These are phyloP conservation scores for Ptycholaimellus sp. DNA, from an alignment of 2,888 invertebrate genomes.

Conservation along the genomic window DNA sequence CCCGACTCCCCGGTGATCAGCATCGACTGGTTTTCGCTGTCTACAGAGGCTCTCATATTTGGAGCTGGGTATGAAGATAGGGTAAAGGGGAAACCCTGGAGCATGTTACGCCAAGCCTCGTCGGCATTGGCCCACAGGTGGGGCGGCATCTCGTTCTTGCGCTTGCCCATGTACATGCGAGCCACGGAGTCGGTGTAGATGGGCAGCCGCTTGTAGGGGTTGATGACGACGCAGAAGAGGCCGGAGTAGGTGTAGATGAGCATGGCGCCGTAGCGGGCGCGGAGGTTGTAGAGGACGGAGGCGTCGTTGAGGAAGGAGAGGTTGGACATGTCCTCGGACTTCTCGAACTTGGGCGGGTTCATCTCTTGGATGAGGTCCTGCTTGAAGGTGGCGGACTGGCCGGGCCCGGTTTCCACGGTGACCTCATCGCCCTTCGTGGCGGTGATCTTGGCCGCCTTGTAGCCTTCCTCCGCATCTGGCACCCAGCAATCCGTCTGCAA, in stretches of 20 bases:
- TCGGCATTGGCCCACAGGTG: constrained; percentile 25
- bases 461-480: constrained; percentile 89
- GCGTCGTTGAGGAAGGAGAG: constrained; percentile 97
- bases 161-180: constrained; percentile 67
- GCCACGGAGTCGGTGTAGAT: constrained; percentile 21
- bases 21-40: constrained; percentile 99
- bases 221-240: constrained; percentile 23
- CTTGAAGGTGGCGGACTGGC: constrained; percentile 51
- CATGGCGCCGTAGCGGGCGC: constrained; percentile 85
- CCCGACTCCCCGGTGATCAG: constrained; percentile 98
- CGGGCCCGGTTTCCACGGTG: constrained; percentile 65
- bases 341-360: constrained; percentile 96
- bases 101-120: constrained; percentile 18
- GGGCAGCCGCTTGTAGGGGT: constrained; percentile 23
- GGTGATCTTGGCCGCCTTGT: constrained; percentile 82
- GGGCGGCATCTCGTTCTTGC: constrained; percentile 21
- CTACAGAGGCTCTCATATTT: too few species aligned
- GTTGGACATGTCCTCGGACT: constrained; percentile 43
- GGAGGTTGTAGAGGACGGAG: constrained; percentile 89
- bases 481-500: constrained; percentile 98
- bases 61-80: too few species aligned
- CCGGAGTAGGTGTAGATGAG: constrained; percentile 37
- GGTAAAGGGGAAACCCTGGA: too few species aligned
- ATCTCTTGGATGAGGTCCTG: constrained; percentile 78
- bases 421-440: constrained; percentile 95